These are phyloP conservation scores for Ischnus inquisitorius DNA, from an alignment of 2,888 invertebrate genomes.

Conservation along the genomic window DNA sequence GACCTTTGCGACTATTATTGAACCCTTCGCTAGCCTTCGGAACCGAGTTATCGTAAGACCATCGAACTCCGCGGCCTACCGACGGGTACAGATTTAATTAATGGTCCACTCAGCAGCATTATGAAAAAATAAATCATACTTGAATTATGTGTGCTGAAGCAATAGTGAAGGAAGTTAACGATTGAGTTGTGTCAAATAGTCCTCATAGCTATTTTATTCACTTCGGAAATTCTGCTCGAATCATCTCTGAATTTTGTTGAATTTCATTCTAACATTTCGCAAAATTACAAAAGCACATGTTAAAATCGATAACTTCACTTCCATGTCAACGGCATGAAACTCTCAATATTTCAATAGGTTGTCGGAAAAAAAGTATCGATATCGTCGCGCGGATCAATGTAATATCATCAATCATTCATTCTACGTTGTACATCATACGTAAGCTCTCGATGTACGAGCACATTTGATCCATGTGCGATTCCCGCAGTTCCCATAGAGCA, in stretches of 20 bases:
- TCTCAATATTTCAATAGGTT: not conserved
- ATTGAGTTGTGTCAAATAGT: too few species aligned
- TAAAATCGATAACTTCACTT: not conserved
- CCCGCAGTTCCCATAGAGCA: not conserved
- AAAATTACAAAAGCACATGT: not conserved
- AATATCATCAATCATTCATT: conserved; percentile 21
- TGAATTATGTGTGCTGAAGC: too few species aligned
- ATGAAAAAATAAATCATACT: too few species aligned
- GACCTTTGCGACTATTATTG: not conserved
- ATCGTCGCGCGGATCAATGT: not conserved
- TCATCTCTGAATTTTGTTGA: too few species aligned
- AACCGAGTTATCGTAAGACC: too few species aligned
- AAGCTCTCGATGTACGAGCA: conserved; percentile 16
- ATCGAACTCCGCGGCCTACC: too few species aligned
- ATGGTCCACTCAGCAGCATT: too few species aligned
- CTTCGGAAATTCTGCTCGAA: too few species aligned
- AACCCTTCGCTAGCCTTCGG: not conserved
- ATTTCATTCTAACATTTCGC: too few species aligned
- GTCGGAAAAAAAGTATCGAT: not conserved
- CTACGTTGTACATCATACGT: not conserved
- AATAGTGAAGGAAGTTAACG: too few species aligned
- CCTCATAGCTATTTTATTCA: not conserved
- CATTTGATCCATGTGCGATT: not conserved
- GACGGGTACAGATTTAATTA: too few species aligned
- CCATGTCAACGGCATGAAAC: not conserved